phyloP scores from a whole-genome alignment of 2,797 vertebrate genomes.

The Typhlichthys subterraneus region DNA sequence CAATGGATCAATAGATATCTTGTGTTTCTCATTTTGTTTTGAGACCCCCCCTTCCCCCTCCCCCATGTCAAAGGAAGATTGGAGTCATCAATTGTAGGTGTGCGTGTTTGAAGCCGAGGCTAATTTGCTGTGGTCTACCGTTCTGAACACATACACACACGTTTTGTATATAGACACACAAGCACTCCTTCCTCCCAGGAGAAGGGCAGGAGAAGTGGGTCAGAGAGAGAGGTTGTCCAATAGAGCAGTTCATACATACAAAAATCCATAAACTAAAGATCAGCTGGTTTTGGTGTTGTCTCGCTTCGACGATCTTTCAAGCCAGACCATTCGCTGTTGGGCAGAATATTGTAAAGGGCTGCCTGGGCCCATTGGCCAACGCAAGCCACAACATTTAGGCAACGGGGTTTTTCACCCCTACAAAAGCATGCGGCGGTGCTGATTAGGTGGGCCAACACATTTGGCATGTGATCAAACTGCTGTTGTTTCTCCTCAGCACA shows the following conservation, averaged over 20 bases:
- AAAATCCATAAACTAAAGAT: slow-evolving; percentile 78
- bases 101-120: slow-evolving; percentile 18
- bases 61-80: slow-evolving; percentile 65
- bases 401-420: slow-evolving; percentile 71
- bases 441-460: slow-evolving; percentile 71
- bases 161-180: slow-evolving; percentile 42
- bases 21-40: slow-evolving; percentile 61
- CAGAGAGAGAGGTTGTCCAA: slow-evolving; percentile 49
- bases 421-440: slow-evolving; percentile 64
- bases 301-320: slow-evolving; percentile 57
- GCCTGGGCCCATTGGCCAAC: slow-evolving; percentile 48
- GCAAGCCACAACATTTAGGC: slow-evolving; percentile 62
- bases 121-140: slow-evolving; percentile 48
- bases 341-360: slow-evolving; percentile 25
- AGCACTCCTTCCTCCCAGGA: slow-evolving; percentile 44
- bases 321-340: slow-evolving; percentile 49
- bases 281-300: slow-evolving; percentile 59
- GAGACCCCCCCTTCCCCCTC: slow-evolving; percentile 42
- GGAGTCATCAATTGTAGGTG: slow-evolving; percentile 71
- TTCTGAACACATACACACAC: slow-evolving; percentile 30
- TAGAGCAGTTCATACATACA: slow-evolving; percentile 63
- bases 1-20: slow-evolving; percentile 74
- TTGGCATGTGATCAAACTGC: slow-evolving; percentile 67
- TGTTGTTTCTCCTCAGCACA: slow-evolving; percentile 54
- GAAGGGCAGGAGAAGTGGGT: slow-evolving; percentile 55